phyloP scores from a whole-genome alignment of 2,113 vertebrate species.

The Microcebus jonahi region DNA sequence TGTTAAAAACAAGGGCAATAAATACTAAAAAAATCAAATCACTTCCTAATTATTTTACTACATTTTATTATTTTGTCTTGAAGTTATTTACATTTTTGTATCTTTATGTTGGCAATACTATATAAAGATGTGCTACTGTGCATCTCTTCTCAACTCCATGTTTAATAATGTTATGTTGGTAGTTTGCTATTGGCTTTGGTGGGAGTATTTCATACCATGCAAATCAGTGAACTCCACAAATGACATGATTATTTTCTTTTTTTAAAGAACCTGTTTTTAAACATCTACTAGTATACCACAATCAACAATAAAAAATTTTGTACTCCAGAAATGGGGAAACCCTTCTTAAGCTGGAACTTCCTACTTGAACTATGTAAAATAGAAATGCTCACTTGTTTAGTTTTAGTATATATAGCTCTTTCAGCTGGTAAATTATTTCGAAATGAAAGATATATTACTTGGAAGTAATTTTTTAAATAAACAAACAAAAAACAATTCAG shows the following conservation, averaged over 20 bases:
- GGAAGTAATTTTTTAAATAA: background rate
- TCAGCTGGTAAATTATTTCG: background rate
- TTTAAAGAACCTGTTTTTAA: background rate
- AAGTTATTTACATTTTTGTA: background rate
- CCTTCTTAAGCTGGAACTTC: background rate
- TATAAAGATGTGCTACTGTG: background rate
- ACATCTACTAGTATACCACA: background rate
- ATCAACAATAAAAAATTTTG: background rate
- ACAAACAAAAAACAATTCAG: background rate
- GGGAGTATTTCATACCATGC: background rate
- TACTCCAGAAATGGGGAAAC: background rate
- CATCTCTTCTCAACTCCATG: background rate
- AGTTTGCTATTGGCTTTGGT: background rate
- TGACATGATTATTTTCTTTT: background rate
- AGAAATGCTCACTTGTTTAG: background rate
- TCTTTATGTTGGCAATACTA: background rate
- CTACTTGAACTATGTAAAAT: background rate
- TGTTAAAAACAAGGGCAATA: background rate
- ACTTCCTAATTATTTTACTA: background rate
- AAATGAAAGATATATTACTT: slow-evolving; percentile 3
- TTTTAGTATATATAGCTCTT: background rate
- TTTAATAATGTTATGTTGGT: background rate
- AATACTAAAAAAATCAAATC: background rate
- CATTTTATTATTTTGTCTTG: background rate
- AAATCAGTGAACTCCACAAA: background rate